Evolutionary conservation across 2,888 invertebrate genomes (phyloP), one percentile per base, ranked within the genome.

Genomic region (Andrena praecox): DNA sequence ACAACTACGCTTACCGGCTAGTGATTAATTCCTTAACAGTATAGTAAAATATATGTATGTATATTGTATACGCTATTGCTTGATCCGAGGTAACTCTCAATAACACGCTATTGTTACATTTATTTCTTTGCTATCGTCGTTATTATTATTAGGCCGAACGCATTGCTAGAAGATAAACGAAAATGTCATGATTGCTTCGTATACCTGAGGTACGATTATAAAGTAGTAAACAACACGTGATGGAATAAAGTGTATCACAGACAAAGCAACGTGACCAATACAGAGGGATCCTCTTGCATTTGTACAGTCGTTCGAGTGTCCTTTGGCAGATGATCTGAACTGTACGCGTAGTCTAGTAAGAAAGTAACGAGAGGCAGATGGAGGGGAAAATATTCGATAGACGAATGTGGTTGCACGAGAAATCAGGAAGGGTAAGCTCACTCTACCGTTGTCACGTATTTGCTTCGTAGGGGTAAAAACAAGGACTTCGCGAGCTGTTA

Each of bases 41-140:
- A 86, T 85, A 89, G 73, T 89, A 88, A 87, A 88, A 89, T 88
- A 88, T 86, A 85, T 80, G 35, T 84, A 85, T 80, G 27, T 84
- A 68, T 87, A 84, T 82, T 84, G 84, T 87, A 87, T 90, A 87
- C 84, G 79, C 91, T 91, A 91, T 91, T 91, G 89, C 90, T 91
- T 91, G 89, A 88, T 91, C 88, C 85, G 88, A 88, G 90, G 85
- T 83, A 89, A 84, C 71, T 79, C 85, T 89, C 87, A 71, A 88
- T 87, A 84, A 84, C 88, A 83, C 85, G 63, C 80, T 85, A 76
- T 77, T 56, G 56, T 85, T 85, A 82, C 59, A 77, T 74, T 77
- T 84, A 77, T 74, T 84, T 77, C 33, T 72, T 73, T 33, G 33
- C 59, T 83, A 71, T 71, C 67, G 52, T 82, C 73, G 33, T 82